phyloP scores from a whole-genome alignment of 2,888 invertebrate species.

The Nudaria mundana region DNA sequence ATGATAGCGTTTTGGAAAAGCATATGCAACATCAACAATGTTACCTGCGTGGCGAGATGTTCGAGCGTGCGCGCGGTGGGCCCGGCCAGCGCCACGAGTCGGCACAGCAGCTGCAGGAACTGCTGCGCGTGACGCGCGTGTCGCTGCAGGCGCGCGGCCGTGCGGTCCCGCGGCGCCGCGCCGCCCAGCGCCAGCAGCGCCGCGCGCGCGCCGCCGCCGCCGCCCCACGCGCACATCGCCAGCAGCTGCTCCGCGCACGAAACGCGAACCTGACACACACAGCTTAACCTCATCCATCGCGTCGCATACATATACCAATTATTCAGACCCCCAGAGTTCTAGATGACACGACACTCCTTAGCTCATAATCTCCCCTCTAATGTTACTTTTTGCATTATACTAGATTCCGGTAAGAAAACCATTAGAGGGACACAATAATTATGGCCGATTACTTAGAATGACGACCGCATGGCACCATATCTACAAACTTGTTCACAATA shows the following conservation, averaged over 20 bases:
- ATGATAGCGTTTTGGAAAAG: too few species aligned
- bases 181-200: slow-evolving; percentile 60
- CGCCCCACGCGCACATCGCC: slow-evolving; percentile 91
- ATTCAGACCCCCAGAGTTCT: too few species aligned
- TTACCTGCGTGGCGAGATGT: slow-evolving; percentile 64
- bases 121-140: slow-evolving; percentile 89
- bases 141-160: slow-evolving; percentile 73
- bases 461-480: too few species aligned
- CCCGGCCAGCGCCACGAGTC: slow-evolving; percentile 85
- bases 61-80: slow-evolving; percentile 86
- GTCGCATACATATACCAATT: too few species aligned
- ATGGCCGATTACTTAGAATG: too few species aligned
- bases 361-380: too few species aligned
- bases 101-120: slow-evolving; percentile 87
- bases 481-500: too few species aligned
- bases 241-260: slow-evolving; percentile 92
- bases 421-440: background rate
- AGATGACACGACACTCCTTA: too few species aligned
- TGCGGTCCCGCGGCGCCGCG: slow-evolving; percentile 75
- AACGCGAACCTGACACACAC: slow-evolving; percentile 77
- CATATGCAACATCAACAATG: too few species aligned
- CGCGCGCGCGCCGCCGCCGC: slow-evolving; percentile 71
- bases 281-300: too few species aligned
- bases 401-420: background rate
- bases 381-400: too few species aligned